Evolutionary conservation across 2,797 vertebrate species (phyloP).

Genomic region (Centroberyx gerrardi): DNA sequence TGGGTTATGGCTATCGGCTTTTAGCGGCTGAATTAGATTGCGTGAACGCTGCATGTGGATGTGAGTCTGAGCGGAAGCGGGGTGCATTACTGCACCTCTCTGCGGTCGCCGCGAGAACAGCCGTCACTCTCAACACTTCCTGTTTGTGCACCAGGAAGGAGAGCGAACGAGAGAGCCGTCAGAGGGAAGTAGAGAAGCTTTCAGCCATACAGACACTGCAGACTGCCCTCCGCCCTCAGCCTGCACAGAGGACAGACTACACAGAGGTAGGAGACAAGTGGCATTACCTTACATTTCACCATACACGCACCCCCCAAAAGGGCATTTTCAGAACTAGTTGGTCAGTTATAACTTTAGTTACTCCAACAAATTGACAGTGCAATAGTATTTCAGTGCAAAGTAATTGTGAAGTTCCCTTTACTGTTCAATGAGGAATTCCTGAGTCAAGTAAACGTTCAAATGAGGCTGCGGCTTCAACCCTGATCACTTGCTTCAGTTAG

Average conservation of each 20-base stretch:
- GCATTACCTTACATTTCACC: not conserved
- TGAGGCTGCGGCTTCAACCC: not conserved
- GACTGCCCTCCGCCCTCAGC: slow-evolving; percentile 38
- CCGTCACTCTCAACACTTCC: slow-evolving; percentile 85
- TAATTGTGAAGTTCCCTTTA: not conserved
- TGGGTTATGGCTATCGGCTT: slow-evolving; percentile 43
- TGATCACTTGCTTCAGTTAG: not conserved
- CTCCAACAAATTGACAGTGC: too few species aligned
- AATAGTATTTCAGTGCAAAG: not conserved
- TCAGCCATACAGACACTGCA: slow-evolving; percentile 54
- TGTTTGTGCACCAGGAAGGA: slow-evolving; percentile 95
- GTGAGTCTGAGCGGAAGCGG: slow-evolving; percentile 60
- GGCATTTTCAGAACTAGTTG: not conserved
- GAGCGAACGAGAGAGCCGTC: slow-evolving; percentile 72
- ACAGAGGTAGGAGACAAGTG: slow-evolving; percentile 67
- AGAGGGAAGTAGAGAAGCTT: slow-evolving; percentile 77
- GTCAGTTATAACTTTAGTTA: too few species aligned
- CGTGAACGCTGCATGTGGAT: slow-evolving; percentile 54
- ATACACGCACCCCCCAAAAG: not conserved
- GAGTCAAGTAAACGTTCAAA: not conserved
- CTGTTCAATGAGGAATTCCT: not conserved
- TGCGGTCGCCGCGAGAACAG: slow-evolving; percentile 74
- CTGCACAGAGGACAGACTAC: slow-evolving; percentile 42
- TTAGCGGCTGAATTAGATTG: slow-evolving; percentile 27
- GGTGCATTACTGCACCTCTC: slow-evolving; percentile 67